Evolutionary conservation across 2,113 vertebrate species (phyloP), one percentile per base, ranked within the genome.

Genomic region (Typhlomys cinereus): DNA sequence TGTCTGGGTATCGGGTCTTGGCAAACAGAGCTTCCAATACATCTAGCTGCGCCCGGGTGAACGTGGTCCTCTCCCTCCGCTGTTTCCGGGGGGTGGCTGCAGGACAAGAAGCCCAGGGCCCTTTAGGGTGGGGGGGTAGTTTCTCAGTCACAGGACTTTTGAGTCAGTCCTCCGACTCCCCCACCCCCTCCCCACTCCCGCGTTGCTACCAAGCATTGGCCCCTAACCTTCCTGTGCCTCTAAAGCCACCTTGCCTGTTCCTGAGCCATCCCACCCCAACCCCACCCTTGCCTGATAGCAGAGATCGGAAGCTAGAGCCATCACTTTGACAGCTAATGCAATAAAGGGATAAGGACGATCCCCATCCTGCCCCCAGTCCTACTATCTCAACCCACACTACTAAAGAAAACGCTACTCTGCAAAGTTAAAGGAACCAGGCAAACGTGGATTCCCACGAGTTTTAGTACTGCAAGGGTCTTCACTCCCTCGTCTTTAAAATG

Each of bases 1-100:
- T 99, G 93, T 99, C 99, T 4, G 99, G 99, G 95, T 99, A 99
- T 62, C 99, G 99, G 21, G 99, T 99, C 98, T 99, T 99, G 96
- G 98, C 98, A 93, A 99, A 99, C 50, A 99, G 98, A 25, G 98
- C 99, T 97, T 99, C 99, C 97, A 99, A 96, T 89, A 99, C 98
- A 5, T 99, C 99, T 59, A 99, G 98, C 97, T 99, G 99, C 2
- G 99, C 99, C 82, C 99, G 98, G 48, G 99, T 99, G 96, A 99
- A 99, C 50, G 99, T 99, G 15, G 99, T 99, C 95, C 99, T 98
- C 96, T 99, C 99, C 84, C 99, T 97, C 94, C 99, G 98, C 98
- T 99, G 99, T 96, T 99, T 99, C 89, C 99, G 98, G 62, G 99
- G 99, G 61, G 99, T 98, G 52, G 98, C 99, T 99, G 97, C 31